Evolutionary conservation across 2,888 invertebrate genomes (phyloP), one percentile per base, ranked within the genome.

Genomic region (Tipula unca): DNA sequence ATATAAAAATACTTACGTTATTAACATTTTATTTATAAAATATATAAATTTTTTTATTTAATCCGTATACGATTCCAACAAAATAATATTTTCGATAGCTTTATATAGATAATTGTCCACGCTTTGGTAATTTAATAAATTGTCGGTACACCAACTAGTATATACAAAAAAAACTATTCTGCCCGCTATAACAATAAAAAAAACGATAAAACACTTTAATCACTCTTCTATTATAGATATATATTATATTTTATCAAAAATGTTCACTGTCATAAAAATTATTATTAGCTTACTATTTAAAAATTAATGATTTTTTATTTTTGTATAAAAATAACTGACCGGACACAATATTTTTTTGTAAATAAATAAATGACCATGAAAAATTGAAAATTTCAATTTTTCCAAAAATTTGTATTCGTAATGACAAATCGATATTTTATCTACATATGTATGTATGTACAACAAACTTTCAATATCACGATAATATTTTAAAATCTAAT

Each of bases 21-120:
- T 69, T 69, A 69, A 69, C 69, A 69, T 69, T 69, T 69, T 69
- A 69, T 69, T 69, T 69, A 69, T 69, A 17, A 48, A 48, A 48
- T 48, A 48, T 48, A 48, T 17, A 25, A 69, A 69, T 69, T 69
- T 69, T 14, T 69, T 20, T 20, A 69, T 69, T 69, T 69, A 69
- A 69, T 69, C 69, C 69, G 69, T 69, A 8, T 69, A 35, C 35
- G 25, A 69, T 25, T 25, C 25, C 69, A 69, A 20, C 10, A 25
- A 69, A 48, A n/a, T 48, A 20, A 13, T 48, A 17, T n/a, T 17
- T 69, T 69, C 10, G 13, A 5, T 48, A 17, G 0, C n/a, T 48
- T 1, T 48, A 48, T 48, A 17, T 48, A 48, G 48, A 48, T 69
- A 25, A 69, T 69, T 69, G 69, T 69, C 69, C 3, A 69, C 69